These are phyloP conservation scores for Bubalus kerabau DNA, from an alignment of 2,113 vertebrate species.

Conservation along the genomic window DNA sequence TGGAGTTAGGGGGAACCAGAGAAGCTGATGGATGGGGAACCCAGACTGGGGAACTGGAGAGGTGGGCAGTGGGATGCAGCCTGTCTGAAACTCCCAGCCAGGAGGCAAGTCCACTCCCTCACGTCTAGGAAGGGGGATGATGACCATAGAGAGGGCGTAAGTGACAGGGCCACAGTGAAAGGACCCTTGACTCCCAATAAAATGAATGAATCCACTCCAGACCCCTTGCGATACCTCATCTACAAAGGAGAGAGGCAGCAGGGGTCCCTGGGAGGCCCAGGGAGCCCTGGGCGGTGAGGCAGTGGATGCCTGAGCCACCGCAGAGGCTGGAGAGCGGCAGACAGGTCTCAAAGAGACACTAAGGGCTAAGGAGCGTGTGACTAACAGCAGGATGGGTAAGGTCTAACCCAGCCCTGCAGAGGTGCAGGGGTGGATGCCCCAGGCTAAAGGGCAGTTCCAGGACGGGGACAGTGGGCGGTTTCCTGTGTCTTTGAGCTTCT, in stretches of 20 bases:
- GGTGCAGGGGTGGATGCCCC: not conserved
- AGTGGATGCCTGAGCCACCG: not conserved
- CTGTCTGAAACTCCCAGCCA: not conserved
- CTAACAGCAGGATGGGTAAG: not conserved
- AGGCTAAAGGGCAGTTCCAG: conserved; percentile 42
- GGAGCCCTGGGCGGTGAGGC: not conserved
- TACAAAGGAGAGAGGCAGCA: not conserved
- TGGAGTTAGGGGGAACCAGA: not conserved
- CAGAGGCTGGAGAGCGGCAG: not conserved
- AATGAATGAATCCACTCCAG: not conserved
- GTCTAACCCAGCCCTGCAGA: not conserved
- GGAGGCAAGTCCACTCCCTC: not conserved
- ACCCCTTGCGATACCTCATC: not conserved
- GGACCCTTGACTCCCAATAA: not conserved
- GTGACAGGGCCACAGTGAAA: not conserved
- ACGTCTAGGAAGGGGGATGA: not conserved
- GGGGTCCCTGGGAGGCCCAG: not conserved
- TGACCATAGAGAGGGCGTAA: not conserved
- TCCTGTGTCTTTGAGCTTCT: conserved; percentile 47
- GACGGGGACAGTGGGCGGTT: conserved; percentile 24
- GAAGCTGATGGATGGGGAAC: not conserved
- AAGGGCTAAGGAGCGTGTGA: not conserved
- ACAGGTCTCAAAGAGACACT: not conserved
- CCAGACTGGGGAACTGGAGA: not conserved
- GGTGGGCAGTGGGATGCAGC: not conserved